These are phyloP conservation scores for Zapornia atra DNA, from an alignment of 2,113 vertebrate genomes.

Conservation along the genomic window DNA sequence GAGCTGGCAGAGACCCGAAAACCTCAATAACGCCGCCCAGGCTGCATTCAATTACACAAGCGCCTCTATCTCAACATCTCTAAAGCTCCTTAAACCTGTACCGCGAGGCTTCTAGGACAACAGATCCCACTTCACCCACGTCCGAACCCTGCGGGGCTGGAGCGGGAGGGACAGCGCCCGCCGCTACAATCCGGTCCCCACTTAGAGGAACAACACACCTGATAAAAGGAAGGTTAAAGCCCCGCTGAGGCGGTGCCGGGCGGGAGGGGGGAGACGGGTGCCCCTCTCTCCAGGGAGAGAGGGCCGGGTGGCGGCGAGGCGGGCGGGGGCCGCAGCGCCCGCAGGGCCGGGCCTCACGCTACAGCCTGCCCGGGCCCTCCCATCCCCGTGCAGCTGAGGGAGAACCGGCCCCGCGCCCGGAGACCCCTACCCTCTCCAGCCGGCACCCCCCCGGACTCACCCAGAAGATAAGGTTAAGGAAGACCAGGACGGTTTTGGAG, in stretches of 20 bases:
- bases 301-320: not conserved
- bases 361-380: not conserved
- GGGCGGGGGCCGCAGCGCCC: not conserved
- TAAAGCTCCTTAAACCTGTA: not conserved
- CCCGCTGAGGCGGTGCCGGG: accelerated
- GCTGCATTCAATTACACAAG: not conserved
- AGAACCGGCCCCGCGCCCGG: not conserved
- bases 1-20: not conserved
- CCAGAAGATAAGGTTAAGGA: slow-evolving; percentile 98
- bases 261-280: too few relatives aligned
- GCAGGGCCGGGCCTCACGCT: not conserved
- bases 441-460: slow-evolving; percentile 60
- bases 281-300: too few relatives aligned
- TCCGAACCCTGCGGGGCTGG: too few relatives aligned
- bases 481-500: slow-evolving; percentile 95
- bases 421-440: not conserved
- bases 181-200: too few relatives aligned
- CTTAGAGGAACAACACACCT: not conserved
- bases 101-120: not conserved
- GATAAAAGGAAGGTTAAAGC: not conserved
- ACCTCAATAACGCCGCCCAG: not conserved
- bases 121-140: not conserved
- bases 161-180: not conserved
- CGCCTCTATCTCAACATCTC: too few relatives aligned
- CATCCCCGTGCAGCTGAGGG: not conserved